Conservation (phyloP, 2,888 invertebrate species). For the Pammene aurita region DNA sequence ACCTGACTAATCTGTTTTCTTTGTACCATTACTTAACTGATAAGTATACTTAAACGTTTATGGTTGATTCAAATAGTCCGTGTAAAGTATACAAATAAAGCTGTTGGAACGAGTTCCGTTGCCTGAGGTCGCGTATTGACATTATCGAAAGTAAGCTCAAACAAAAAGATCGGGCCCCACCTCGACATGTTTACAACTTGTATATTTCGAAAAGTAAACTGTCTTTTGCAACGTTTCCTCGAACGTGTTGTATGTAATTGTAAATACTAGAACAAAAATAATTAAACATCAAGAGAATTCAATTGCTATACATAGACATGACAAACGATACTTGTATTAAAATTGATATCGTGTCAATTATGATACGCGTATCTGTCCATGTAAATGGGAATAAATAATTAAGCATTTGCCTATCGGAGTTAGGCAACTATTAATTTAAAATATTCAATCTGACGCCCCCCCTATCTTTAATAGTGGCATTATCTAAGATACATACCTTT, state of each 20-base stretch:
- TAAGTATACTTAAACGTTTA: conserved; percentile 31
- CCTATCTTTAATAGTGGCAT: conserved; percentile 38
- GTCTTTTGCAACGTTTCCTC: conserved; percentile 64
- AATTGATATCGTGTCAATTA: conserved; percentile 34
- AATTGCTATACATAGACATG: background rate
- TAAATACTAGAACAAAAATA: conserved; percentile 21
- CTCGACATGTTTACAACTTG: conserved; percentile 63
- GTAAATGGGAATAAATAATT: conserved; percentile 36
- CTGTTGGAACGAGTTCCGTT: conserved; percentile 73
- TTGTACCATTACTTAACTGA: conserved; percentile 38
- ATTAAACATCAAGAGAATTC: conserved; percentile 21
- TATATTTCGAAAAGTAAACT: conserved; percentile 72
- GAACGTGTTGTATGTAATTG: conserved; percentile 45
- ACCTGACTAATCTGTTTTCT: conserved; percentile 40
- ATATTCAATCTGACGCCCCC: conserved; percentile 37
- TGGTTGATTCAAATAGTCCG: conserved; percentile 50
- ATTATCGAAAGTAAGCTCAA: conserved; percentile 78
- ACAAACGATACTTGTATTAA: conserved; percentile 17
- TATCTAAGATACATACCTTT: conserved; percentile 42
- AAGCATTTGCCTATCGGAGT: conserved; percentile 44
- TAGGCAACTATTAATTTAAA: conserved; percentile 42
- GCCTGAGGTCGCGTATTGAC: conserved; percentile 71
- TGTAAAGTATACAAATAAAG: conserved; percentile 66
- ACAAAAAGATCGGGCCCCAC: conserved; percentile 58
- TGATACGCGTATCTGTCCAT: conserved; percentile 31